These are phyloP conservation scores for Sinhomidia bicolor DNA, from an alignment of 2,888 invertebrate genomes.

Conservation along the genomic window DNA sequence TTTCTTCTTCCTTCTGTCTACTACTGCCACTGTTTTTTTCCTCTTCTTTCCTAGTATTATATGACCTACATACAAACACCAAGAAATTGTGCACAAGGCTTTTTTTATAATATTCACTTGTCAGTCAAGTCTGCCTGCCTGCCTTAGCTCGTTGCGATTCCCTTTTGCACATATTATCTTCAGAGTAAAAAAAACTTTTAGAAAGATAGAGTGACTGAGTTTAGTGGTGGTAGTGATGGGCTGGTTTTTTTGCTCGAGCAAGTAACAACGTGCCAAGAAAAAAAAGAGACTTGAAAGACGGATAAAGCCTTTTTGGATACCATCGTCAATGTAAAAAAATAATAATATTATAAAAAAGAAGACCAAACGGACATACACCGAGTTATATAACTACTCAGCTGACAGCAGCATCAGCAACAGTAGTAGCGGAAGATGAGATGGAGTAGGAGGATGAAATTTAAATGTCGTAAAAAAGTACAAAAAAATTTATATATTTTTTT, in stretches of 20 bases:
- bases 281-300: neutral
- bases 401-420: no score
- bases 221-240: no score
- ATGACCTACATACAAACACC: neutral
- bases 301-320: neutral
- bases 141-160: neutral
- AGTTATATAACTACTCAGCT: neutral
- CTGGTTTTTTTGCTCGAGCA: neutral
- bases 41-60: neutral
- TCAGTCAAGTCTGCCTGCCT: constrained; percentile 29
- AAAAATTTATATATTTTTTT: neutral
- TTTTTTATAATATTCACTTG: constrained; percentile 28
- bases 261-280: constrained; percentile 13
- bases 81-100: neutral
- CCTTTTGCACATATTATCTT: neutral
- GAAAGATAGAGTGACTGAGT: neutral
- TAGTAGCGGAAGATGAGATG: constrained; percentile 32
- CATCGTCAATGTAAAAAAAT: neutral
- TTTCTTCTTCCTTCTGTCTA: no score
- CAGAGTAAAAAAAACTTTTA: neutral
- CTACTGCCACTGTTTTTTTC: constrained; percentile 4
- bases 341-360: neutral
- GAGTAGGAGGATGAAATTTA: constrained; percentile 52
- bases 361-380: neutral
- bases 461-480: constrained; percentile 50